phyloP scores from a whole-genome alignment of 2,888 invertebrate genomes.

The Noctua fimbriata region DNA sequence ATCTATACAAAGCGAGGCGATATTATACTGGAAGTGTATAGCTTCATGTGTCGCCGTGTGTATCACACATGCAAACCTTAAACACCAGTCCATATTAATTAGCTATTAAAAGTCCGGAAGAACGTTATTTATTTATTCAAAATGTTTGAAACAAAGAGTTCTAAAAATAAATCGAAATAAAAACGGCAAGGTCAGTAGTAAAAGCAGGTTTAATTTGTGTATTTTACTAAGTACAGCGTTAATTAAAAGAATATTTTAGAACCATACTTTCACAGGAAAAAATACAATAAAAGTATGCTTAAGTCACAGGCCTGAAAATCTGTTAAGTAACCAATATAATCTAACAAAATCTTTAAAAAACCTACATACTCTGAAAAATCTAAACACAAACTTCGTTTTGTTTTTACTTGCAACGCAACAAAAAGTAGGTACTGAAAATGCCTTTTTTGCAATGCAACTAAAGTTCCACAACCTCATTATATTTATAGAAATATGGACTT shows the following conservation, averaged over 20 bases:
- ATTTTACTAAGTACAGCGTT: background rate
- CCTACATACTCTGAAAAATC: background rate
- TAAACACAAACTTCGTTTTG: background rate
- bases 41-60: too few relatives aligned
- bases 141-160: background rate
- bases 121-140: constrained; percentile 9
- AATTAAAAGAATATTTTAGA: background rate
- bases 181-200: constrained; percentile 4
- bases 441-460: background rate
- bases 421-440: background rate
- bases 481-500: constrained; percentile 6
- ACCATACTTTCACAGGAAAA: background rate
- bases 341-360: background rate
- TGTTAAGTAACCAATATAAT: background rate
- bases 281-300: background rate
- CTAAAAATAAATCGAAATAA: constrained; percentile 6
- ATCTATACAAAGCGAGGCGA: too few relatives aligned
- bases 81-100: constrained; percentile 18
- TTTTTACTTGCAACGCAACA: constrained; percentile 6
- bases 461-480: constrained; percentile 24
- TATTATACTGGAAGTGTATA: too few relatives aligned
- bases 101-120: constrained; percentile 30
- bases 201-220: background rate
- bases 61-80: background rate
- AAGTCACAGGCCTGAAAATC: background rate